phyloP scores from a whole-genome alignment of 2,113 vertebrate species.

The Pachypanchax playfairii region DNA sequence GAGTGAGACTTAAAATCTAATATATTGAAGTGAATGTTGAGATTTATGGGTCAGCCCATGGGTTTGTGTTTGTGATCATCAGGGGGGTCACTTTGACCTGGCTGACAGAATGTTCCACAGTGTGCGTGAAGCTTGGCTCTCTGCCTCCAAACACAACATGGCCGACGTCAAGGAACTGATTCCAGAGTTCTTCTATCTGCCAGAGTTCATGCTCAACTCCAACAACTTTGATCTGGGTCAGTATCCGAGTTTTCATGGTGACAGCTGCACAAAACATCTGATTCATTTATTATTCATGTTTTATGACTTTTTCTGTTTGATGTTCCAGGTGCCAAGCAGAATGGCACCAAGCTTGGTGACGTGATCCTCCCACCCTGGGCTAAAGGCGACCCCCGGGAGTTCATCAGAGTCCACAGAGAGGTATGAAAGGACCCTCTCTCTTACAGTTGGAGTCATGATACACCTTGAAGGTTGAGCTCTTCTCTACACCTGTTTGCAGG shows the following conservation, averaged over 20 bases:
- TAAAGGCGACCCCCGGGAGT: constrained; percentile 97
- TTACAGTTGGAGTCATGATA: rapidly evolving
- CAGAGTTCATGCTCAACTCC: constrained; percentile 95
- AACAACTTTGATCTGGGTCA: constrained; percentile 98
- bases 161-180: constrained; percentile 98
- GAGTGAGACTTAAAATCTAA: too few relatives aligned
- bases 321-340: constrained; percentile 91
- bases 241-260: neutral
- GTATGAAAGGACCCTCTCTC: constrained; percentile 60
- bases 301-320: neutral
- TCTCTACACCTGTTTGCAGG: constrained; percentile 73
- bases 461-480: neutral
- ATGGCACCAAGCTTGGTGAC: constrained; percentile 93
- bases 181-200: constrained; percentile 98
- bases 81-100: constrained; percentile 98
- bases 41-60: too few relatives aligned
- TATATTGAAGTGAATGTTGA: too few relatives aligned
- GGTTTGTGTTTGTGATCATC: constrained; percentile 12
- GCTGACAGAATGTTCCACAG: constrained; percentile 99
- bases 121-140: constrained; percentile 94
- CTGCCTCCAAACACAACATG: constrained; percentile 99
- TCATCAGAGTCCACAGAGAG: constrained; percentile 97
- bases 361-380: constrained; percentile 97
- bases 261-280: neutral
- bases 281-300: neutral